Evolutionary conservation across 1,140 invertebrate species (phyloP).

Genomic region (Panonychus citri): DNA sequence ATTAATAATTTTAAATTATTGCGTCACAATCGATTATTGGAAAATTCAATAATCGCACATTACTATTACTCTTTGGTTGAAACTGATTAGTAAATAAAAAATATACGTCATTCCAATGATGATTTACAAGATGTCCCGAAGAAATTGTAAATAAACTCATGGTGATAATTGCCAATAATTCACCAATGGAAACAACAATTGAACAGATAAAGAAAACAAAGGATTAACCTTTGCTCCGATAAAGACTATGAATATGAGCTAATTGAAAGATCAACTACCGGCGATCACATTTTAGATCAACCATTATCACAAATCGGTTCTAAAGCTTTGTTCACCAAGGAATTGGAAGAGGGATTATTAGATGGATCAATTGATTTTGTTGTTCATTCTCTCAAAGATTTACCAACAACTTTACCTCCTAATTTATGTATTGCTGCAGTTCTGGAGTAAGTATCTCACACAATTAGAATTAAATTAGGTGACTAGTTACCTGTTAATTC

Average conservation of each 20-base stretch:
- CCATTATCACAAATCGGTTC: slow-evolving; percentile 83
- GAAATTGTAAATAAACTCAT: no score
- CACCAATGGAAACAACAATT: no score
- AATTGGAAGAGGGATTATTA: slow-evolving; percentile 63
- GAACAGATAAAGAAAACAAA: no score
- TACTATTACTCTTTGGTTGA: no score
- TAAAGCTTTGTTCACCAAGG: slow-evolving; percentile 84
- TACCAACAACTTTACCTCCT: slow-evolving; percentile 65
- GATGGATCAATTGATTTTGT: slow-evolving; percentile 66
- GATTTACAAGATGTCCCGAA: no score
- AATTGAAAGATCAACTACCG: slow-evolving; percentile 64
- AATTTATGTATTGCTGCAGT: slow-evolving; percentile 73
- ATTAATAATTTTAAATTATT: no score
- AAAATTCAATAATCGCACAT: no score
- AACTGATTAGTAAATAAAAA: no score
- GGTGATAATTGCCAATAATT: no score
- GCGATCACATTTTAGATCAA: slow-evolving; percentile 67
- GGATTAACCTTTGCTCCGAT: no score
- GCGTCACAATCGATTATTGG: no score
- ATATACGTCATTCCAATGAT: no score
- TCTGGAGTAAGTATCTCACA: slow-evolving; percentile 35
- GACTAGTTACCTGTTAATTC: background rate
- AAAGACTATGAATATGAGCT: slow-evolving; percentile 20
- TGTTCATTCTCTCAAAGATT: slow-evolving; percentile 88
- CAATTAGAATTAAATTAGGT: background rate